phyloP scores from a whole-genome alignment of 2,888 invertebrate species.

The Microdon myrmicae region DNA sequence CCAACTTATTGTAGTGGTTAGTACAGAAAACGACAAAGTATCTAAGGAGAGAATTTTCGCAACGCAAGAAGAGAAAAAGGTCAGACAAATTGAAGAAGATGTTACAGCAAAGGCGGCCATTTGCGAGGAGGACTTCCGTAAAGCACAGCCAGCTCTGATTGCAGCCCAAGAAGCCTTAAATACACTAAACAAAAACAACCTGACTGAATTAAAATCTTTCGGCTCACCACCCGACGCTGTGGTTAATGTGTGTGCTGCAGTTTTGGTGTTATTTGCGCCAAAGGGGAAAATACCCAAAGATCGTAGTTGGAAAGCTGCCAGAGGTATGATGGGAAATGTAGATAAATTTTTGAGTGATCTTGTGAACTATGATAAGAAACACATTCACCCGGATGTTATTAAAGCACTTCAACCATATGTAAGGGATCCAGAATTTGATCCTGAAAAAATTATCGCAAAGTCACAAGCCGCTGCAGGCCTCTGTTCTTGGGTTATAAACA shows the following conservation, averaged over 20 bases:
- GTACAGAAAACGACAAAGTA: constrained; percentile 90
- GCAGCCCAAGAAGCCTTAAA: constrained; percentile 92
- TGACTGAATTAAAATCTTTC: constrained; percentile 94
- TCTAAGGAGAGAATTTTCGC: constrained; percentile 85
- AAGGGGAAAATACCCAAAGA: constrained; percentile 91
- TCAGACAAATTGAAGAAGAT: constrained; percentile 87
- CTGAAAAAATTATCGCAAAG: constrained; percentile 84
- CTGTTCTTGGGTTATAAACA: constrained; percentile 95
- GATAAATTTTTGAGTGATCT: constrained; percentile 87
- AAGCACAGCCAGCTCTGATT: constrained; percentile 89
- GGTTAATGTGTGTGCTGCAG: constrained; percentile 86
- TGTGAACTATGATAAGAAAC: constrained; percentile 91
- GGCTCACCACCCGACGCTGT: constrained; percentile 91
- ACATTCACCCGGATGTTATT: constrained; percentile 87
- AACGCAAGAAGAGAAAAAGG: constrained; percentile 89
- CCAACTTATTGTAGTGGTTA: constrained; percentile 85
- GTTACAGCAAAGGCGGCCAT: constrained; percentile 85
- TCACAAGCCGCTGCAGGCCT: constrained; percentile 92
- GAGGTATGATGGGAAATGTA: constrained; percentile 89
- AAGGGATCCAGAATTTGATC: constrained; percentile 80
- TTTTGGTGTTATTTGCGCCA: constrained; percentile 84
- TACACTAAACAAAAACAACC: constrained; percentile 91
- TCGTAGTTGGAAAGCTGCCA: constrained; percentile 90
- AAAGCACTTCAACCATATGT: constrained; percentile 76
- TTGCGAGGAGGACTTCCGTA: constrained; percentile 88